Evolutionary conservation across 2,797 vertebrate species (phyloP).

Genomic region (Aulostomus chinensis): DNA sequence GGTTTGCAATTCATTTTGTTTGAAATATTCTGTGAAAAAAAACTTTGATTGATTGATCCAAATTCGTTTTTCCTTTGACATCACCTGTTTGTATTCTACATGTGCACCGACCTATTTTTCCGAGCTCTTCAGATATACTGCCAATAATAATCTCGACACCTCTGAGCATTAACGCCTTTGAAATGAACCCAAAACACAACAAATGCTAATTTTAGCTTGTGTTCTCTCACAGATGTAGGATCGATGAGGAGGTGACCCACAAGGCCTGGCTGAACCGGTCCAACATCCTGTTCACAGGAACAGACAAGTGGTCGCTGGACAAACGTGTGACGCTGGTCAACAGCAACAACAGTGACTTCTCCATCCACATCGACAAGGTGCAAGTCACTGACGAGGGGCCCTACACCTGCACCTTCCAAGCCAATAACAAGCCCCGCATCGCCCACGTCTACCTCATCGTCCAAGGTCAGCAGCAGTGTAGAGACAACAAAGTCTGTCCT

Average conservation of each 20-base stretch:
- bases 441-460: slow-evolving; percentile 92
- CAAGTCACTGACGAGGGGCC: slow-evolving; percentile 88
- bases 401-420: slow-evolving; percentile 93
- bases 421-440: slow-evolving; percentile 87
- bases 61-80: too few relatives aligned
- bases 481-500: too few relatives aligned
- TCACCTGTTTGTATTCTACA: too few relatives aligned
- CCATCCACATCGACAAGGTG: slow-evolving; percentile 88
- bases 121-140: too few relatives aligned
- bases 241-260: slow-evolving; percentile 89
- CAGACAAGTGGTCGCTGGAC: slow-evolving; percentile 92
- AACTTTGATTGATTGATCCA: too few relatives aligned
- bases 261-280: slow-evolving; percentile 94
- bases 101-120: too few relatives aligned
- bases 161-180: too few relatives aligned
- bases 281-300: slow-evolving; percentile 91
- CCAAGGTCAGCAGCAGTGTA: slow-evolving; percentile 79
- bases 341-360: slow-evolving; percentile 88
- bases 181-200: too few relatives aligned
- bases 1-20: too few relatives aligned
- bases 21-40: too few relatives aligned
- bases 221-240: slow-evolving; percentile 84
- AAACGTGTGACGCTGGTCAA: slow-evolving; percentile 85
- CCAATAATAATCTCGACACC: too few relatives aligned
- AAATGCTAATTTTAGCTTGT: too few relatives aligned